Evolutionary conservation across 2,113 vertebrate genomes (phyloP).

Genomic region (Micronycteris hirsuta): DNA sequence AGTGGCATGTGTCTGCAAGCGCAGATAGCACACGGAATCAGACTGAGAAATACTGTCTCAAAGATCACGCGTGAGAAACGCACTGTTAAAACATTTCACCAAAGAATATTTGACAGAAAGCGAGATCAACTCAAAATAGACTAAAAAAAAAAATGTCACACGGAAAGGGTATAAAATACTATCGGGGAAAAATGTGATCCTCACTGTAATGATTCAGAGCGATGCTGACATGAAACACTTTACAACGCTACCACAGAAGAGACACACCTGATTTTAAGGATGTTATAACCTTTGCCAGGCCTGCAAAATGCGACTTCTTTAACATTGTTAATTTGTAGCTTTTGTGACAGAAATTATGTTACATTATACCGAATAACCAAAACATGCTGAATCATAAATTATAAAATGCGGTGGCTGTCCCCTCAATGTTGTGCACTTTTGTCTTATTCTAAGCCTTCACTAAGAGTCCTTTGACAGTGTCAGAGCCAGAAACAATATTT

Average conservation of each 20-base stretch:
- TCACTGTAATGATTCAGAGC: not conserved
- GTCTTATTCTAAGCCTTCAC: not conserved
- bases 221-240: not conserved
- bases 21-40: not conserved
- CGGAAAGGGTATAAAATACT: not conserved
- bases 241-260: not conserved
- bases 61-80: conserved; percentile 14
- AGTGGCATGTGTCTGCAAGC: not conserved
- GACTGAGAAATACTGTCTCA: conserved; percentile 13
- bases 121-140: conserved; percentile 47
- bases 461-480: not conserved
- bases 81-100: conserved; percentile 21
- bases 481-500: not conserved
- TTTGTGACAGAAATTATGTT: not conserved
- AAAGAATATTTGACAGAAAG: conserved; percentile 28
- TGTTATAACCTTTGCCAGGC: not conserved
- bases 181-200: not conserved
- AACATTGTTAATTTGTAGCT: not conserved
- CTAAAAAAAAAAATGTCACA: conserved; percentile 52
- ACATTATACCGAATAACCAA: not conserved
- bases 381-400: not conserved
- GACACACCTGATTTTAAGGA: not conserved
- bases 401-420: not conserved
- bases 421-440: not conserved
- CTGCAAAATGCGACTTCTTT: not conserved